These are phyloP conservation scores for Ylistrum balloti DNA, from an alignment of 1,140 invertebrate species.

Conservation along the genomic window DNA sequence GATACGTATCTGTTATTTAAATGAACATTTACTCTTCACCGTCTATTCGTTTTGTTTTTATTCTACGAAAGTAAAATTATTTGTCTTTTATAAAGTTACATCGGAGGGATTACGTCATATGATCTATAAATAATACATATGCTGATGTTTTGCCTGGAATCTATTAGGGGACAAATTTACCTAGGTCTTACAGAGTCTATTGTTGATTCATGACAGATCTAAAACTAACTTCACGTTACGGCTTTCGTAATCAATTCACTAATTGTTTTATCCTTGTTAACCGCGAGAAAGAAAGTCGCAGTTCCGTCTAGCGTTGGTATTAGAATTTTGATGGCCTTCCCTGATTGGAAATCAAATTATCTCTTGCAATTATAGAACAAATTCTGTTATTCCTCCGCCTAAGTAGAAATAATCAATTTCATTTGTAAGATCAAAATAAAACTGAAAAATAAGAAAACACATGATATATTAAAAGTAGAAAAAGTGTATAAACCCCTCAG, in stretches of 20 bases:
- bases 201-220: not conserved
- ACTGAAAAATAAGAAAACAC: not conserved
- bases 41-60: too few species aligned
- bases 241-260: not conserved
- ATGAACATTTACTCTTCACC: too few species aligned
- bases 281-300: not conserved
- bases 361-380: not conserved
- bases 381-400: not conserved
- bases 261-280: not conserved
- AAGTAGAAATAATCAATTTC: not conserved
- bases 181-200: too few species aligned
- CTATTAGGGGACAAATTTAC: too few species aligned
- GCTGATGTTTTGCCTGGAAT: too few species aligned
- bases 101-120: too few species aligned
- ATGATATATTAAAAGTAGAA: not conserved
- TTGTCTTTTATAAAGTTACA: too few species aligned
- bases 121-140: too few species aligned
- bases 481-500: not conserved
- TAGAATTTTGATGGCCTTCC: not conserved
- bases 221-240: not conserved
- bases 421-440: not conserved
- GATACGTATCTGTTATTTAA: too few species aligned
- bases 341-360: conserved; percentile 9
- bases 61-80: too few species aligned
- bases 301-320: not conserved